Conservation (phyloP, 2,113 vertebrate species). For the Arenaria interpres region DNA sequence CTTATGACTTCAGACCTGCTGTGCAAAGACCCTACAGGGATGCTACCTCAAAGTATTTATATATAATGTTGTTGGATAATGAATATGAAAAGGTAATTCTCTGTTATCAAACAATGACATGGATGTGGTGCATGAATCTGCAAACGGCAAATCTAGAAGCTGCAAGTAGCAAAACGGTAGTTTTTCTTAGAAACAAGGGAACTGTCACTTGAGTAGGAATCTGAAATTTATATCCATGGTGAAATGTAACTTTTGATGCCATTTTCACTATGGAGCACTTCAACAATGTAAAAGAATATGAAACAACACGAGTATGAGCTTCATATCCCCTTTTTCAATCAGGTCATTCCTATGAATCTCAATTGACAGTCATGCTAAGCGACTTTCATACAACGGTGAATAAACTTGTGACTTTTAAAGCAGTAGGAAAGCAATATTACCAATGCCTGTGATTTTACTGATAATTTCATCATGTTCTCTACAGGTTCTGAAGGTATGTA, state of each 20-base stretch:
- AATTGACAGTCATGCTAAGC: neutral
- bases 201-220: neutral
- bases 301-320: neutral
- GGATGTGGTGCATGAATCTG: neutral
- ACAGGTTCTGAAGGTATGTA: neutral
- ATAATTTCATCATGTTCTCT: neutral
- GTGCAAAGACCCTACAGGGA: neutral
- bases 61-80: neutral
- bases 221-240: neutral
- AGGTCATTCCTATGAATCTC: neutral
- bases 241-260: neutral
- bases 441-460: neutral
- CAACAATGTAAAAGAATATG: neutral
- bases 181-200: neutral
- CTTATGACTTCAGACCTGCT: neutral
- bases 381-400: neutral
- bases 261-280: neutral
- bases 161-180: neutral
- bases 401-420: neutral
- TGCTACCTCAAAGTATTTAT: neutral
- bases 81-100: neutral
- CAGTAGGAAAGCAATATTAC: neutral
- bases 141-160: neutral
- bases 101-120: neutral
- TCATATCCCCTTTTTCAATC: neutral